A percentile compares a stretch with the other conserved stretches of the same genome.
These are phyloP conservation scores for Pedicia rivosa DNA, from an alignment of 2,888 invertebrate species.

Conservation along the genomic window DNA sequence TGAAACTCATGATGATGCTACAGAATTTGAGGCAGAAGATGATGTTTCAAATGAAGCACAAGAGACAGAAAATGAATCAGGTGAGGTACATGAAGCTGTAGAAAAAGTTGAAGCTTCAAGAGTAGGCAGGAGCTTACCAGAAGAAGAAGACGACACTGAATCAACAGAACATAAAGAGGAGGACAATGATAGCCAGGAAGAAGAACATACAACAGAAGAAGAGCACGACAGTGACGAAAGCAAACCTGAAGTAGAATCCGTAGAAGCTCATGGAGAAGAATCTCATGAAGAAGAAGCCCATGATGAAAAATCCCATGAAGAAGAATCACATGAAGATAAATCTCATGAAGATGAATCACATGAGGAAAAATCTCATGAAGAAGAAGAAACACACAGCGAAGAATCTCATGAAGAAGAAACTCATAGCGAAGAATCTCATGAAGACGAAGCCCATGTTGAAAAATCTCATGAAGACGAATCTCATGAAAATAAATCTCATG, in stretches of 20 bases:
- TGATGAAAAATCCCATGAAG: constrained; percentile 13
- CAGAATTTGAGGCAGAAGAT: neutral
- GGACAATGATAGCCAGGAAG: constrained; percentile 19
- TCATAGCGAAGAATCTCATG: constrained; percentile 13
- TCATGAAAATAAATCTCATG: constrained; percentile 8
- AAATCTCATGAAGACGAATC: constrained; percentile 12
- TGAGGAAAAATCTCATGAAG: constrained; percentile 13
- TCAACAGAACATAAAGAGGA: constrained; percentile 31
- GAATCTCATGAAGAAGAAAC: constrained; percentile 13
- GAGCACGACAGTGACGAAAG: constrained; percentile 13
- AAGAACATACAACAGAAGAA: constrained; percentile 13
- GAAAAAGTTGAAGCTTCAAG: constrained; percentile 4
- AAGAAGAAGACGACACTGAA: constrained; percentile 17
- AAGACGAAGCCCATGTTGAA: constrained; percentile 16
- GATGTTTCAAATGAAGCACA: neutral
- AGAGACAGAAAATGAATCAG: neutral
- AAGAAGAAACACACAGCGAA: constrained; percentile 12
- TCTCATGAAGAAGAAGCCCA: constrained; percentile 17
- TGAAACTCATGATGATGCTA: constrained; percentile 1
- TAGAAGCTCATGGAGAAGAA: constrained; percentile 18
- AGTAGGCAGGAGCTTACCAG: neutral
- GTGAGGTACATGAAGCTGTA: neutral
- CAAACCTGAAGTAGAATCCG: constrained; percentile 19
- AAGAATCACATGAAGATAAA: constrained; percentile 20
- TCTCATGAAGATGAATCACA: constrained; percentile 16